Evolutionary conservation across 2,888 invertebrate species (phyloP), one percentile per base, ranked within the genome.

Genomic region (Nesidiocoris tenuis): DNA sequence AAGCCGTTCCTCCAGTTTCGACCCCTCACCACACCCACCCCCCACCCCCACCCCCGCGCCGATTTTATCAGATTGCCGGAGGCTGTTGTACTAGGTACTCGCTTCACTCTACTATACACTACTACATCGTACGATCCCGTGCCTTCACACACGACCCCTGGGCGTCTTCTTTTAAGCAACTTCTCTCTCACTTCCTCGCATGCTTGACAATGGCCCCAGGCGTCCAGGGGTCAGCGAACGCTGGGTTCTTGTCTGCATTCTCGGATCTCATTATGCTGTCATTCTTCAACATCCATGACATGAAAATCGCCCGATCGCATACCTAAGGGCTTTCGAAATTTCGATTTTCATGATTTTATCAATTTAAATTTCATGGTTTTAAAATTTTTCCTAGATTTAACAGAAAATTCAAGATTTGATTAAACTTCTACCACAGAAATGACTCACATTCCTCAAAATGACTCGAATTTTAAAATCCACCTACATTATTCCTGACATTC

Each of bases 261-360:
- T 18, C 7, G 9, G 24, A 23, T 64, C 23, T 23, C 65, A 23
- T 19, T 18, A 22, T 21, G 17, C 9, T 3, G 5, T 2, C 24
- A 61, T 12, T 61, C 25, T 75, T 21, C 24, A 76, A 18, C 59
- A n/a, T n/a, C n/a, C n/a, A n/a, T n/a, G n/a, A n/a, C n/a, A n/a
- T n/a, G n/a, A n/a, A n/a, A n/a, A n/a, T n/a, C n/a, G n/a, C n/a
- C n/a, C n/a, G n/a, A n/a, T n/a, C n/a, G n/a, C n/a, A n/a, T n/a
- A n/a, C n/a, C n/a, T n/a, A n/a, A n/a, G n/a, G n/a, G n/a, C n/a
- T n/a, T n/a, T n/a, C n/a, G n/a, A n/a, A n/a, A n/a, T n/a, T n/a
- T n/a, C n/a, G n/a, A n/a, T n/a, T n/a, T n/a, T n/a, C n/a, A n/a
- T n/a, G n/a, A n/a, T n/a, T n/a, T n/a, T n/a, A n/a, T n/a, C n/a